Percentiles rank a stretch among this genome's conserved stretches.
Evolutionary conservation across 2,888 invertebrate species (phyloP).

Genomic region (Scelioninae gen. 2): DNA sequence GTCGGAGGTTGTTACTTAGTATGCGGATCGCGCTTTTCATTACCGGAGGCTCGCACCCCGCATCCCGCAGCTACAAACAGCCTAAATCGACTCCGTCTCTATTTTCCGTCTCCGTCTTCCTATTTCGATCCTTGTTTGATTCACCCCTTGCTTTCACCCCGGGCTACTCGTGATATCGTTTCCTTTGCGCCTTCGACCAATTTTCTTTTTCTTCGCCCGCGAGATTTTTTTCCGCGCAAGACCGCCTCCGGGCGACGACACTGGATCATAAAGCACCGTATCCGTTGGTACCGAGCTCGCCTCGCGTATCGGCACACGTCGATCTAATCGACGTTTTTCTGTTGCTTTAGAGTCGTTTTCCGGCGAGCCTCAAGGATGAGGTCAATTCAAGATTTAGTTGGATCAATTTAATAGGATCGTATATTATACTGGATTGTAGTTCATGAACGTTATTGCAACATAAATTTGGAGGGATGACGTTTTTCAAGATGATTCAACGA

Average conservation of each 20-base stretch:
- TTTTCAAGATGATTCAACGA: too few species aligned
- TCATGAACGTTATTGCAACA: slow-evolving; percentile 9
- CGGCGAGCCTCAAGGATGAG: slow-evolving; percentile 34
- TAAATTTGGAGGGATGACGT: not conserved
- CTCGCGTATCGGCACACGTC: slow-evolving; percentile 48
- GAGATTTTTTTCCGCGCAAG: slow-evolving; percentile 55
- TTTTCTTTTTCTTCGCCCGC: slow-evolving; percentile 57
- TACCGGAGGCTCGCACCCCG: slow-evolving; percentile 76
- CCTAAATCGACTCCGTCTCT: slow-evolving; percentile 73
- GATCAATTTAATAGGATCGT: slow-evolving; percentile 39
- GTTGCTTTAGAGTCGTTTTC: slow-evolving; percentile 42
- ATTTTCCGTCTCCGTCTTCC: slow-evolving; percentile 28
- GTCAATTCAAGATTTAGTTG: slow-evolving; percentile 47
- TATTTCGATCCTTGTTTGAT: slow-evolving; percentile 61
- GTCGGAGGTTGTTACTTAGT: slow-evolving; percentile 76
- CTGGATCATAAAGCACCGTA: slow-evolving; percentile 68
- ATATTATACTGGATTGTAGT: slow-evolving; percentile 20
- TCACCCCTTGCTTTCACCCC: slow-evolving; percentile 64
- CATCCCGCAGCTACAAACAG: slow-evolving; percentile 73
- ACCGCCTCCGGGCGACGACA: slow-evolving; percentile 65
- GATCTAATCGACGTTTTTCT: slow-evolving; percentile 58
- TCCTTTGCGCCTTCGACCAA: slow-evolving; percentile 57
- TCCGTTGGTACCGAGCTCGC: slow-evolving; percentile 42
- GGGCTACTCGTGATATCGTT: slow-evolving; percentile 52
- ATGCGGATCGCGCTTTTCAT: slow-evolving; percentile 80